Percentiles rank a stretch among this genome's conserved stretches.
phyloP scores from a whole-genome alignment of 2,888 invertebrate genomes.

The Bembecia ichneumoniformis region DNA sequence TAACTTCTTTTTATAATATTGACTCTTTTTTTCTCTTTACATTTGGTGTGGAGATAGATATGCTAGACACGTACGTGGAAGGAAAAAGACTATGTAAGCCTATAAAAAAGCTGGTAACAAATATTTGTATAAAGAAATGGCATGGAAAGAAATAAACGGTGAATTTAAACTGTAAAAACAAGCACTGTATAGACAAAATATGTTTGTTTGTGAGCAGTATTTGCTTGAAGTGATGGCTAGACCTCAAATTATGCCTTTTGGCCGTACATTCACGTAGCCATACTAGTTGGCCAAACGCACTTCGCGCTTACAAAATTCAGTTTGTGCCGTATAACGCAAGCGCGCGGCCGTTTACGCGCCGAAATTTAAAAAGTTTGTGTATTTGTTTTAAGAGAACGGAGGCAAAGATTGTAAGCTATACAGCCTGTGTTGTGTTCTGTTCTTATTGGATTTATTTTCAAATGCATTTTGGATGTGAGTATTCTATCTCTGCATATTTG shows the following conservation, averaged over 20 bases:
- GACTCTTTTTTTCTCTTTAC: no score
- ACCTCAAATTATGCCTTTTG: constrained; percentile 26
- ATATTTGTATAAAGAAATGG: no score
- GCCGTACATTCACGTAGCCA: constrained; percentile 48
- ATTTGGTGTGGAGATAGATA: no score
- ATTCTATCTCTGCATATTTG: constrained; percentile 18
- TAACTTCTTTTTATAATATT: no score
- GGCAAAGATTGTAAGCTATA: constrained; percentile 6
- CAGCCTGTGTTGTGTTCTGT: constrained; percentile 33
- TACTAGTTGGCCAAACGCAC: constrained; percentile 48
- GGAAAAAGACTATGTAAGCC: no score
- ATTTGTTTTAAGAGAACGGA: constrained; percentile 12
- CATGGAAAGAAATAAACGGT: no score
- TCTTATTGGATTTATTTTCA: neutral
- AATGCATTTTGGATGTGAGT: constrained; percentile 53
- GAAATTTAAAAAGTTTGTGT: constrained; percentile 45
- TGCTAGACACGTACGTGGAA: no score
- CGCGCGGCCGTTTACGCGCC: constrained; percentile 62
- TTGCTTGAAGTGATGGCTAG: neutral
- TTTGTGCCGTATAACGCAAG: constrained; percentile 59
- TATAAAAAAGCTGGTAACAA: no score
- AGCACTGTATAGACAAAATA: neutral
- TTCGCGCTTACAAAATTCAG: constrained; percentile 66
- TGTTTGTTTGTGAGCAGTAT: neutral
- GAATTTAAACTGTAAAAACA: neutral